Evolutionary conservation across 2,888 invertebrate genomes (phyloP).

Genomic region (Lymantria monacha): DNA sequence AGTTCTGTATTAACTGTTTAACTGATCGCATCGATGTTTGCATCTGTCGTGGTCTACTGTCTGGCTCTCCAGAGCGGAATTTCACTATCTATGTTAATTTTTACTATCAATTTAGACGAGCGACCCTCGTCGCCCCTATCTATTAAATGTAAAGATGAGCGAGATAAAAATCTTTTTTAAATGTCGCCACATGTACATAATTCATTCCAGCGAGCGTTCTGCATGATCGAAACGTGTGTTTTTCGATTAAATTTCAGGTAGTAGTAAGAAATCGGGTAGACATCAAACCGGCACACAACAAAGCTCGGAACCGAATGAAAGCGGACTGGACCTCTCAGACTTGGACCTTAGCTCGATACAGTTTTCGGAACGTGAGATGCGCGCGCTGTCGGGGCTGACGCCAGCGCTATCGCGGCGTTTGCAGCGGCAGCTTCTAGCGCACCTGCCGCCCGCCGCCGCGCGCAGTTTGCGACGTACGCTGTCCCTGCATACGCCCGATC

Average conservation of each 20-base stretch:
- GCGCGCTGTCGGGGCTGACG: constrained; percentile 85
- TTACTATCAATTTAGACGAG: constrained; percentile 14
- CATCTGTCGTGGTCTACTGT: constrained; percentile 28
- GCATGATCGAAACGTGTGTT: constrained; percentile 82
- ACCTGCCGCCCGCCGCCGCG: constrained; percentile 87
- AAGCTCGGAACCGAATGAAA: constrained; percentile 44
- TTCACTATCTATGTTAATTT: constrained; percentile 6
- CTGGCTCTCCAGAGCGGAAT: constrained; percentile 7
- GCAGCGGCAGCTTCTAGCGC: constrained; percentile 86
- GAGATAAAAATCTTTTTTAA: constrained; percentile 22
- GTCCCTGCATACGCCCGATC: constrained; percentile 64
- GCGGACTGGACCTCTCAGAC: constrained; percentile 81
- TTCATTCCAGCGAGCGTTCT: constrained; percentile 73
- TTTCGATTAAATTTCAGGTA: constrained; percentile 78
- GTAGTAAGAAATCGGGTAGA: constrained; percentile 69
- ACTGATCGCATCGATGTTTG: constrained; percentile 59
- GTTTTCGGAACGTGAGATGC: constrained; percentile 86
- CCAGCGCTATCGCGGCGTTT: constrained; percentile 87
- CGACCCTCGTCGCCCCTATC: constrained; percentile 20
- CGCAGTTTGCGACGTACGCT: constrained; percentile 85
- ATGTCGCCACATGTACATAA: constrained; percentile 67
- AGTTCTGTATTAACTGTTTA: constrained; percentile 67
- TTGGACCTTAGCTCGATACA: constrained; percentile 86
- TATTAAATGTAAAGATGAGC: constrained; percentile 16
- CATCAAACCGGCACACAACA: constrained; percentile 47